Evolutionary conservation across 2,113 vertebrate genomes (phyloP).

Genomic region (Sylvia atricapilla): DNA sequence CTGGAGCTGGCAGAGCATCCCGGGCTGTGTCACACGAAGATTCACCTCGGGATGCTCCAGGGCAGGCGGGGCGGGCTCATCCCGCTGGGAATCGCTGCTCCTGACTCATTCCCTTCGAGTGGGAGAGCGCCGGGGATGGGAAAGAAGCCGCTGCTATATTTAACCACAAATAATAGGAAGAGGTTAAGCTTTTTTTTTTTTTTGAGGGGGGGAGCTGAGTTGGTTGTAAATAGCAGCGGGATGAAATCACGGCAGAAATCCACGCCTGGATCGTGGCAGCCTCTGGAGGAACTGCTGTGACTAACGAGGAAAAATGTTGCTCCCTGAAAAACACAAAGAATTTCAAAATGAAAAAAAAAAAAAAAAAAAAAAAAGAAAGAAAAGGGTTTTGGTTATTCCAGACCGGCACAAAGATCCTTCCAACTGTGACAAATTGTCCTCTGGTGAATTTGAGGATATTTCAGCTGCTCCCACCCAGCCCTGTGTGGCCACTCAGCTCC

Average conservation of each 20-base stretch:
- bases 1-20: neutral
- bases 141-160: conserved; percentile 78
- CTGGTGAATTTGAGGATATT: neutral
- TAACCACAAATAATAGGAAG: conserved; percentile 73
- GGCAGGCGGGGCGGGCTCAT: neutral
- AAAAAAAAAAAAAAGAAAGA: too few relatives aligned
- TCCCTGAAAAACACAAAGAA: neutral
- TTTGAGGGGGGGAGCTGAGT: conserved; percentile 46
- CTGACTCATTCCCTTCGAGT: conserved; percentile 65
- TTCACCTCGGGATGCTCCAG: neutral
- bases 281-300: conserved; percentile 27
- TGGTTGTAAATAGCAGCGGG: conserved; percentile 68
- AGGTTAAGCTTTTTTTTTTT: neutral
- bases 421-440: neutral
- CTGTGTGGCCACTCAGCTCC: neutral
- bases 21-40: neutral
- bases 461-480: neutral
- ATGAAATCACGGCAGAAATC: conserved; percentile 65
- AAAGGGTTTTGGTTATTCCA: neutral
- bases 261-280: conserved; percentile 38
- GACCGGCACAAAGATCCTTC: neutral
- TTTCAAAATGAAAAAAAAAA: too few relatives aligned
- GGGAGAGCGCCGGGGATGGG: conserved; percentile 70
- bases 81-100: conserved; percentile 31
- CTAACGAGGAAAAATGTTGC: conserved; percentile 5